These are phyloP conservation scores for Erithacus rubecula DNA, from an alignment of 2,797 vertebrate species.

Conservation along the genomic window DNA sequence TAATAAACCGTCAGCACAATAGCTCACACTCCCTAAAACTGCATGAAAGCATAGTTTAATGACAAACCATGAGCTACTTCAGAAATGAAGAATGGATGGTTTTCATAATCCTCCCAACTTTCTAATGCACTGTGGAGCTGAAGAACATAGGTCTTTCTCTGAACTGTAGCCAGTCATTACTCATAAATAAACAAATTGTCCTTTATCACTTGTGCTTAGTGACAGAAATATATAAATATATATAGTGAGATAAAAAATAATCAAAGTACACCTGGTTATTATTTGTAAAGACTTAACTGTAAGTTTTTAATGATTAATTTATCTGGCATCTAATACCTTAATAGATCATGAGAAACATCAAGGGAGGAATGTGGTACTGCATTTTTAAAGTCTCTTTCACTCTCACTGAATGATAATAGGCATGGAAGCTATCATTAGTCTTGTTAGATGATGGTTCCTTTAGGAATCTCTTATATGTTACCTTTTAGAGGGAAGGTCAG, in stretches of 20 bases:
- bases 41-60: constrained; percentile 33
- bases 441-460: constrained; percentile 81
- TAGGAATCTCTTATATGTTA: constrained; percentile 83
- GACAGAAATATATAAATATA: constrained; percentile 73
- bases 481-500: constrained; percentile 82
- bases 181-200: constrained; percentile 64
- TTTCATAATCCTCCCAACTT: constrained; percentile 44
- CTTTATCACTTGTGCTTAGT: constrained; percentile 48
- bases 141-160: constrained; percentile 18
- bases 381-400: constrained; percentile 79
- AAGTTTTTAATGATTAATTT: constrained; percentile 87
- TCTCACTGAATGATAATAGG: constrained; percentile 83
- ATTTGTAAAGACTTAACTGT: constrained; percentile 84
- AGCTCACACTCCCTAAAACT: constrained; percentile 37
- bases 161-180: constrained; percentile 37
- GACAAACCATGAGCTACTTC: constrained; percentile 10
- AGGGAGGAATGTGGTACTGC: constrained; percentile 83
- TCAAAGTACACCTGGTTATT: constrained; percentile 83
- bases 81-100: constrained; percentile 3
- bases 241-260: constrained; percentile 78
- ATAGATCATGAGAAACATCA: constrained; percentile 85
- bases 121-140: background rate
- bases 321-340: constrained; percentile 79
- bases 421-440: constrained; percentile 81
- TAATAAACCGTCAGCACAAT: constrained; percentile 44